Evolutionary conservation across 2,888 invertebrate genomes (phyloP).

Genomic region (Phytoseiulus persimilis): DNA sequence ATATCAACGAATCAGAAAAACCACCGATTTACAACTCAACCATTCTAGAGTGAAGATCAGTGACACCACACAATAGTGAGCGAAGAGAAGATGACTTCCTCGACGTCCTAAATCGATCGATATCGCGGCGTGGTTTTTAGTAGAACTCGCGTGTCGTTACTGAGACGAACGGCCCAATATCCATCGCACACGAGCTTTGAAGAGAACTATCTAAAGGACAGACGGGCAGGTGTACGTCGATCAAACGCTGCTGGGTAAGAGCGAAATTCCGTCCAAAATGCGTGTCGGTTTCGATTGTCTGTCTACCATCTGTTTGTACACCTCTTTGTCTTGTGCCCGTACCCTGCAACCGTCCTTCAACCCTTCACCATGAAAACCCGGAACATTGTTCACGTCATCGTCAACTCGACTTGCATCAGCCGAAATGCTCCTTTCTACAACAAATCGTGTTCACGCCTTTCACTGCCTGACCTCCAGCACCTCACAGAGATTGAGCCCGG

Average conservation of each 20-base stretch:
- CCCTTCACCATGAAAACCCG: neutral
- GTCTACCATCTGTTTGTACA: neutral
- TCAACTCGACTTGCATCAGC: neutral
- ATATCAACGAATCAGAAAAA: neutral
- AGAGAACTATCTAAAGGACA: neutral
- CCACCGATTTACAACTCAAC: neutral
- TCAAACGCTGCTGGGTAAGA: neutral
- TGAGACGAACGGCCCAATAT: neutral
- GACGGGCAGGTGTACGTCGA: neutral
- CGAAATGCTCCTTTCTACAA: neutral
- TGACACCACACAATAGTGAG: neutral
- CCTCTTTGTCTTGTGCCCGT: neutral
- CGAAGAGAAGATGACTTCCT: conserved; percentile 11
- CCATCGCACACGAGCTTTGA: neutral
- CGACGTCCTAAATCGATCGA: neutral
- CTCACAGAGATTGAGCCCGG: neutral
- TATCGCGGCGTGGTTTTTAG: conserved; percentile 36
- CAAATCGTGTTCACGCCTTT: neutral
- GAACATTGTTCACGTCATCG: neutral
- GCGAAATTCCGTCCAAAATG: neutral
- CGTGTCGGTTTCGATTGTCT: neutral
- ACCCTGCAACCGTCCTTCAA: neutral
- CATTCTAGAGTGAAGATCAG: conserved; percentile 29
- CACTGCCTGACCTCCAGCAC: neutral
- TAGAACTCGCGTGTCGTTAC: conserved; percentile 16